These are phyloP conservation scores for Oxyteleia sp. DNA, from an alignment of 2,888 invertebrate species.

Conservation along the genomic window DNA sequence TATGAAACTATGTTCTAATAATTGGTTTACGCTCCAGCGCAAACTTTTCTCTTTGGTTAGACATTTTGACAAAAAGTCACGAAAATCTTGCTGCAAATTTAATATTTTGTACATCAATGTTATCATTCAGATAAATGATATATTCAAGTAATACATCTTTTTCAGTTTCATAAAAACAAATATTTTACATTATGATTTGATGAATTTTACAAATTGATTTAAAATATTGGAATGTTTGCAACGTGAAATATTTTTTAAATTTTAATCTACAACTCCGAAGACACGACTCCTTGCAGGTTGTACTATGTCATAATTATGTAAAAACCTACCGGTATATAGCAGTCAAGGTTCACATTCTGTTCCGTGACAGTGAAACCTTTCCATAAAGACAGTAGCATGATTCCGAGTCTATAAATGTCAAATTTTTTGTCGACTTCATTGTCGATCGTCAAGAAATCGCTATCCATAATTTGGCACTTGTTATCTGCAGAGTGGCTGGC, in stretches of 20 bases:
- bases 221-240: too few relatives aligned
- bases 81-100: slow-evolving; percentile 90
- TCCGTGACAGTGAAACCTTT: slow-evolving; percentile 88
- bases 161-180: too few relatives aligned
- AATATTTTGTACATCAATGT: too few relatives aligned
- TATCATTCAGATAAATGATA: too few relatives aligned
- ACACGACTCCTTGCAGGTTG: too few relatives aligned
- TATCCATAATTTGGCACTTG: slow-evolving; percentile 78
- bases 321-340: slow-evolving; percentile 86
- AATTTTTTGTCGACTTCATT: slow-evolving; percentile 90
- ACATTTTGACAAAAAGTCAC: slow-evolving; percentile 93
- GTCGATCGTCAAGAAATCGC: slow-evolving; percentile 85
- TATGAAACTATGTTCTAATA: slow-evolving; percentile 93
- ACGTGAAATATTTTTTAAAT: too few relatives aligned
- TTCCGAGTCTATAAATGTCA: slow-evolving; percentile 92
- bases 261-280: too few relatives aligned
- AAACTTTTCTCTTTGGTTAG: slow-evolving; percentile 91
- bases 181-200: too few relatives aligned
- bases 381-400: slow-evolving; percentile 91
- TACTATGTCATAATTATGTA: too few relatives aligned
- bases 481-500: slow-evolving; percentile 80
- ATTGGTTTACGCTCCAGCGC: slow-evolving; percentile 92
- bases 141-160: too few relatives aligned
- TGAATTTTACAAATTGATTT: too few relatives aligned
- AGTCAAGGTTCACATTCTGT: slow-evolving; percentile 89